These are phyloP conservation scores for Geophilus truncorum DNA, from an alignment of 2,888 invertebrate species.

Conservation along the genomic window DNA sequence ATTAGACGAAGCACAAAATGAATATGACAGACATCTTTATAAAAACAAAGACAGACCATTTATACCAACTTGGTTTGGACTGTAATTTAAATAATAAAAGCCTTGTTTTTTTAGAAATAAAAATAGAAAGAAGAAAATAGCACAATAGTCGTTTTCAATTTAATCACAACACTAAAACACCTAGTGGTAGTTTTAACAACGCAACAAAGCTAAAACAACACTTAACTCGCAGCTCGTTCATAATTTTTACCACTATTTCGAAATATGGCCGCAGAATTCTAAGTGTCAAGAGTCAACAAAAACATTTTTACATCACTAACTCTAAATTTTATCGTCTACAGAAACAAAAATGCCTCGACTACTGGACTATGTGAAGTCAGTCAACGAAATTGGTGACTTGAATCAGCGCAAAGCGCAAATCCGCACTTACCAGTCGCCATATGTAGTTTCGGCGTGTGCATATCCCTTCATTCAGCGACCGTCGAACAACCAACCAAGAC, in stretches of 20 bases:
- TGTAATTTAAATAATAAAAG: neutral
- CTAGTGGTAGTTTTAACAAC: neutral
- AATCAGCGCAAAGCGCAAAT: neutral
- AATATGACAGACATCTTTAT: neutral
- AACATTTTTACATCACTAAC: neutral
- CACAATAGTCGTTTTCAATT: too few species aligned
- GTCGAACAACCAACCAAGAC: neutral
- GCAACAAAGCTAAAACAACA: neutral
- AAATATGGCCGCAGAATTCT: neutral
- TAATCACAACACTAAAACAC: too few species aligned
- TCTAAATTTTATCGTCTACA: neutral
- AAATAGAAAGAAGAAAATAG: too few species aligned
- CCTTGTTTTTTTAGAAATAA: too few species aligned
- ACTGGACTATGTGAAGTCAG: neutral
- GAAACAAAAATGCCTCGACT: neutral
- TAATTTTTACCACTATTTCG: too few species aligned
- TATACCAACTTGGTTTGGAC: slow-evolving; percentile 26
- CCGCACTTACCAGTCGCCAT: neutral
- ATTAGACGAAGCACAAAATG: neutral
- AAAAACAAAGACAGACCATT: slow-evolving; percentile 5
- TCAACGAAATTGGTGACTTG: neutral
- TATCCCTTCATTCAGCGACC: neutral
- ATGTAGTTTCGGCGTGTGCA: neutral
- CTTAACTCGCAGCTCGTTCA: too few species aligned
- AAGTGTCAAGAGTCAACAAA: neutral